Base-by-base conservation (phyloP, 2,888 invertebrate genomes). In the Leucoptera coffeella region DNA sequence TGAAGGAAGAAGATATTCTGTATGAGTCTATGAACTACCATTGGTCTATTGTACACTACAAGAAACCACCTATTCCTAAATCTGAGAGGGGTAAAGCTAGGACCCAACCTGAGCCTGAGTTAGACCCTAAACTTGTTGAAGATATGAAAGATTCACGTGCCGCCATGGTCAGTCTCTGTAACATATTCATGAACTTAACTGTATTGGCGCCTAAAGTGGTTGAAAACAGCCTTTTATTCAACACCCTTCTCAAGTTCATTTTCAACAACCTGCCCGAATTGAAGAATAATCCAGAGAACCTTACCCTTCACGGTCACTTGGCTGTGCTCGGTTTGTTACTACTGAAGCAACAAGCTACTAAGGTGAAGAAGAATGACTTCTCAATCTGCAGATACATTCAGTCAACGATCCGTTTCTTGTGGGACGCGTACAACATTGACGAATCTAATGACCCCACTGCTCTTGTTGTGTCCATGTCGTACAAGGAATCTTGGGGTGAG, bases 351-450 rank as follows among this genome's bases (percentile, higher is more conserved):
- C 85, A 85, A 45, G 79, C 85, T 2, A 84, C 78, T 39, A 82
- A 82, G 47, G 80, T 89, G 0, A 89, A 88, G 49, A 86, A 89
- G 46, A 88, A 89, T 51, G 89, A 90, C 47, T 88, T 88, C 47
- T 83, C 89, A 9, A 89, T 91, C 39, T 90, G 89, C 43, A 80
- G 89, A 26, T 92, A 89, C 45, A 86, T 91, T 34, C 88, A 89
- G 49, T 83, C 87, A 2, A 89, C 90, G 10, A 90, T 93, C 33
- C 74, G 91, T 35, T 93, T 92, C 50, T 62, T 93, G 3, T 93
- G 92, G 92, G 90, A 93, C 60, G 92, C 92, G 1, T 91, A 89
- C 51, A 87, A 79, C 43, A 80, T 91, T 30, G 92, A 92, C 46
- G 91, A 92, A 47, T 85, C 87, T 9, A 86, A 83, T 49, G 87